These are phyloP conservation scores for Solea senegalensis DNA, from an alignment of 2,113 vertebrate genomes.

Conservation along the genomic window DNA sequence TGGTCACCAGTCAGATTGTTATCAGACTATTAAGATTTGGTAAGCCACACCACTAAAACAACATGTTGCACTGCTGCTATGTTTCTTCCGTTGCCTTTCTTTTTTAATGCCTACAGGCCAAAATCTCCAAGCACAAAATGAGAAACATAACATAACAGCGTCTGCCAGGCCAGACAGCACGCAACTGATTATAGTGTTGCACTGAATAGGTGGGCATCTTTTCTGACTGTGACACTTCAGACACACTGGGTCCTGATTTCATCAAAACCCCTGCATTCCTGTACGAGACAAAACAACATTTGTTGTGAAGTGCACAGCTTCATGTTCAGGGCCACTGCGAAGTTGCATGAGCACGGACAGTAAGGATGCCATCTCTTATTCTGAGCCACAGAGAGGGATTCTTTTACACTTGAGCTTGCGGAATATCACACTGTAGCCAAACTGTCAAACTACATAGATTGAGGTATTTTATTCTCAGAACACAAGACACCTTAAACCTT, in stretches of 20 bases:
- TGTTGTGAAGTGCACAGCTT: slow-evolving; percentile 47
- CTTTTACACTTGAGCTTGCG: not conserved
- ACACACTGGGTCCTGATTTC: slow-evolving; percentile 54
- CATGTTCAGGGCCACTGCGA: slow-evolving; percentile 41
- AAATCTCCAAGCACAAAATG: slow-evolving; percentile 41
- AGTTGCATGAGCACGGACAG: slow-evolving; percentile 39
- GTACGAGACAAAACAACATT: slow-evolving; percentile 50
- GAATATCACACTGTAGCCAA: slow-evolving; percentile 38
- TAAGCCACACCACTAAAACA: slow-evolving; percentile 9
- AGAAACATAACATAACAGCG: slow-evolving; percentile 34
- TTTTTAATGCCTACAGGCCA: slow-evolving; percentile 10
- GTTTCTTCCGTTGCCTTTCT: slow-evolving; percentile 8
- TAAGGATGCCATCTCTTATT: slow-evolving; percentile 45
- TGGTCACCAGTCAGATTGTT: slow-evolving; percentile 6
- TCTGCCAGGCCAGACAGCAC: slow-evolving; percentile 46
- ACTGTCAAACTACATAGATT: slow-evolving; percentile 32
- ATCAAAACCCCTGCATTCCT: slow-evolving; percentile 48
- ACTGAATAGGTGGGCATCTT: slow-evolving; percentile 50
- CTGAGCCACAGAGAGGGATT: slow-evolving; percentile 18
- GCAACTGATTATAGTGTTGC: slow-evolving; percentile 42
- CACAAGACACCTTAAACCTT: slow-evolving; percentile 2
- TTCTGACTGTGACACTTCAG: slow-evolving; percentile 54
- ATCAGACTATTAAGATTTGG: not conserved
- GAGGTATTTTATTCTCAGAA: slow-evolving; percentile 32
- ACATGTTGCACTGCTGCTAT: slow-evolving; percentile 5